A percentile compares a stretch with the other conserved stretches of the same genome.
phyloP scores from a whole-genome alignment of 1,140 invertebrate genomes.

The Drosophila persimilis region DNA sequence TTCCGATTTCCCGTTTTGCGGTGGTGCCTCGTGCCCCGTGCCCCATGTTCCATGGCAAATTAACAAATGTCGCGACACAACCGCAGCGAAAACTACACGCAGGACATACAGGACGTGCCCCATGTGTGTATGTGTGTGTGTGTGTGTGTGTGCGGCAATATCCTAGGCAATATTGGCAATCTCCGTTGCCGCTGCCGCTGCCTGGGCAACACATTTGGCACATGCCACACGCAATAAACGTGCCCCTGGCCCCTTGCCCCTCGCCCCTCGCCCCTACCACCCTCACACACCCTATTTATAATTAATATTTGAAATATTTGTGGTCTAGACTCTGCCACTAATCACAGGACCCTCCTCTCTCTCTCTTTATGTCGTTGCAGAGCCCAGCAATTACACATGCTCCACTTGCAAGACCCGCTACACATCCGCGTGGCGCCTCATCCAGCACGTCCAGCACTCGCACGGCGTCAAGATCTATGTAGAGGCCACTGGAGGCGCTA shows the following conservation, averaged over 20 bases:
- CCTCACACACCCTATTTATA: neutral
- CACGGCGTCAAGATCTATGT: conserved; percentile 97
- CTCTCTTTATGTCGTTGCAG: conserved; percentile 85
- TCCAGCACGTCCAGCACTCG: conserved; percentile 96
- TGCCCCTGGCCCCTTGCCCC: neutral
- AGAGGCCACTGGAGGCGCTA: conserved; percentile 83
- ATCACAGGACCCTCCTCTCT: conserved; percentile 44
- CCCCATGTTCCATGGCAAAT: conserved; percentile 65
- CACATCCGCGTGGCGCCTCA: conserved; percentile 95
- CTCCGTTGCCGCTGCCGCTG: conserved; percentile 35
- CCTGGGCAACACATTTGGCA: conserved; percentile 19
- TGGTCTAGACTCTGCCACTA: conserved; percentile 4
- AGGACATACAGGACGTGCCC: conserved; percentile 39
- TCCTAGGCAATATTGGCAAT: conserved; percentile 60
- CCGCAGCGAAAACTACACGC: conserved; percentile 53
- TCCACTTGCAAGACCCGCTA: conserved; percentile 95
- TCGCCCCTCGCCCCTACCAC: conserved; percentile 1
- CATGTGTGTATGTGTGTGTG: conserved; percentile 21
- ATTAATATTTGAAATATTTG: conserved; percentile 20
- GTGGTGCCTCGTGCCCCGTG: neutral
- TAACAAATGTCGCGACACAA: conserved; percentile 76
- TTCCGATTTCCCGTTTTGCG: too few species aligned
- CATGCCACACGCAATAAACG: too few species aligned
- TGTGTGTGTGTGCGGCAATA: conserved; percentile 37
- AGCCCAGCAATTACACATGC: conserved; percentile 97